Conservation (phyloP, 2,797 vertebrate species). For the Neosilurus mollespiculum region DNA sequence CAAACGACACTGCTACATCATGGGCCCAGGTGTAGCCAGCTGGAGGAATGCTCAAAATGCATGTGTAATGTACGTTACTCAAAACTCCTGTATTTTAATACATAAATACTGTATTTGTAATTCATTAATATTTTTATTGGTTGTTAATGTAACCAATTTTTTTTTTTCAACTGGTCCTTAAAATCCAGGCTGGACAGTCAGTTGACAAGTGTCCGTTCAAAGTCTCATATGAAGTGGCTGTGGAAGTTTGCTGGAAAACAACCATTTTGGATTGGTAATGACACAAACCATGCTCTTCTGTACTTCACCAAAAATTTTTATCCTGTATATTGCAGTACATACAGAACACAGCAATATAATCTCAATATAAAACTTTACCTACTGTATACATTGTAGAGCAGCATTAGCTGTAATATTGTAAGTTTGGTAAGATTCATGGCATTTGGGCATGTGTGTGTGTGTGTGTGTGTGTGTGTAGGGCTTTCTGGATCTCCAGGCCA, state of each 20-base stretch:
- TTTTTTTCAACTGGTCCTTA: neutral
- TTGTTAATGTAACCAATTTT: neutral
- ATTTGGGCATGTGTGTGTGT: neutral
- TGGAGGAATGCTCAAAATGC: constrained; percentile 68
- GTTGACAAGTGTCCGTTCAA: constrained; percentile 68
- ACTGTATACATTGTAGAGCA: neutral
- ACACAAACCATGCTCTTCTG: constrained; percentile 17
- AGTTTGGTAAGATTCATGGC: neutral
- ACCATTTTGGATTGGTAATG: constrained; percentile 73
- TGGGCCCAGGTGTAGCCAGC: constrained; percentile 62
- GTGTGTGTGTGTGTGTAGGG: constrained; percentile 42
- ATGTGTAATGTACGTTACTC: constrained; percentile 67
- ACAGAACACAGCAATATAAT: neutral
- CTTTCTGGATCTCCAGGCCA: constrained; percentile 47
- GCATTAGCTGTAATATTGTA: neutral
- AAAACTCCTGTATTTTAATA: neutral
- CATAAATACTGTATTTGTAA: neutral
- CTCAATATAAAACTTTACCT: neutral
- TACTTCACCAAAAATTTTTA: neutral
- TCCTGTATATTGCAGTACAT: neutral
- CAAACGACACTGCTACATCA: constrained; percentile 66
- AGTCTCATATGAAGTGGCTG: constrained; percentile 65
- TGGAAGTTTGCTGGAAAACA: constrained; percentile 71
- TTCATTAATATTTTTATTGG: neutral
- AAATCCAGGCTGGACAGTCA: constrained; percentile 71